Base-by-base conservation (phyloP, 1,140 invertebrate species). In the Zaprionus ornatus region DNA sequence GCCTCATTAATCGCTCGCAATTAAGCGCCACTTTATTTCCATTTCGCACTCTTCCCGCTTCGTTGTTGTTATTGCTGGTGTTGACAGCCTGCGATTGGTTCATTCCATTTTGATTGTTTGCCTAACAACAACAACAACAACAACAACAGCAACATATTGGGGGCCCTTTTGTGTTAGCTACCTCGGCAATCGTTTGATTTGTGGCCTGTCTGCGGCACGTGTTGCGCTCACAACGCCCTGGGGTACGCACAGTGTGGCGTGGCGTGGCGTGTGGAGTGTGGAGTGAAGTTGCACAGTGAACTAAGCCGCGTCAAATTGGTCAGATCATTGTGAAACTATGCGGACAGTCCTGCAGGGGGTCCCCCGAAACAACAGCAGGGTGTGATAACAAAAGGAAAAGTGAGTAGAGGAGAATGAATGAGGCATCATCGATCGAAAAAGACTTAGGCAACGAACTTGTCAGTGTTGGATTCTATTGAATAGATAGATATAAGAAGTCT, bases 1-100 rank as follows among this genome's bases (percentile, higher is more conserved):
- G 74, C 73, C 82, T 88, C 84, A 87, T 87, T 87, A 87, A 87
- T 87, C 84, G 83, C 67, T 80, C 63, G 84, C 84, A 88, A 87
- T 88, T 87, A 87, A 87, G 83, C 80, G 84, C 77, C 84, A 87
- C 80, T 83, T 88, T 88, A 83, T 77, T 60, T 82, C 42, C 77
- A 83, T 69, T 83, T 83, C 73, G 80, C 80, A 87, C 80, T 83
- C 67, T 68, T 69, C 12, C 40, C 45, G 40, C 56, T 42, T 37
- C 48, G 15, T 19, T 35, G 32, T 42, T 56, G 61, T 56, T 69
- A 25, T 48, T 56, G 12, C 15, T 61, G 42, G 37, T 78, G 45
- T 72, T 72, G 48, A 76, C 77, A 45, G 55, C 60, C 13, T 52
- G 19, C 45, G 19, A 23, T 70, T 45, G 42, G 32, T 19, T 29